A percentile compares a stretch with the other conserved stretches of the same genome.
Conservation (phyloP, 2,113 vertebrate genomes). For the Anoura caudifer region DNA sequence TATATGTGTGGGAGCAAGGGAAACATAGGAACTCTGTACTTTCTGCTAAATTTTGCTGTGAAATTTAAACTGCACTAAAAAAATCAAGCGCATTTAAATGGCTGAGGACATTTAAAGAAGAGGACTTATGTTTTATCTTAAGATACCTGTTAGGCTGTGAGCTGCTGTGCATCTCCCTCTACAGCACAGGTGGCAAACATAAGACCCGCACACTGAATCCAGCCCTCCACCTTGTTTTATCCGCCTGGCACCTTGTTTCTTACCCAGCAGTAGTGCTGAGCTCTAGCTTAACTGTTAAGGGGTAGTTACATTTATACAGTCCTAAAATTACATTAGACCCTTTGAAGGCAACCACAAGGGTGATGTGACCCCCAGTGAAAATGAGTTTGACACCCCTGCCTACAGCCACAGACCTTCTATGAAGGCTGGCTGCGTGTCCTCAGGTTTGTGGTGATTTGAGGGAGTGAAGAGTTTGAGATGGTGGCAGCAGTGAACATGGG, state of each 20-base stretch:
- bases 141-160: not conserved
- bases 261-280: no score
- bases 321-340: no score
- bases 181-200: no score
- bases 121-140: not conserved
- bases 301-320: no score
- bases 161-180: not conserved
- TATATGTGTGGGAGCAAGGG: rapidly evolving
- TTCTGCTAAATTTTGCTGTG: not conserved
- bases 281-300: no score
- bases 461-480: not conserved
- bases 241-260: no score
- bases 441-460: not conserved
- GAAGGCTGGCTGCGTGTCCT: not conserved
- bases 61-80: not conserved
- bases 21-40: not conserved
- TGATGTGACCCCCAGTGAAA: no score
- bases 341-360: no score
- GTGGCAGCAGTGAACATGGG: no score
- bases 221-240: no score
- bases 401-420: not conserved
- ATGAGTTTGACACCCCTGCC: no score
- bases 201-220: no score
- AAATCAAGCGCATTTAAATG: not conserved
- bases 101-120: not conserved